These are phyloP conservation scores for Sphyrna mokarran DNA, from an alignment of 2,113 vertebrate species.

Conservation along the genomic window DNA sequence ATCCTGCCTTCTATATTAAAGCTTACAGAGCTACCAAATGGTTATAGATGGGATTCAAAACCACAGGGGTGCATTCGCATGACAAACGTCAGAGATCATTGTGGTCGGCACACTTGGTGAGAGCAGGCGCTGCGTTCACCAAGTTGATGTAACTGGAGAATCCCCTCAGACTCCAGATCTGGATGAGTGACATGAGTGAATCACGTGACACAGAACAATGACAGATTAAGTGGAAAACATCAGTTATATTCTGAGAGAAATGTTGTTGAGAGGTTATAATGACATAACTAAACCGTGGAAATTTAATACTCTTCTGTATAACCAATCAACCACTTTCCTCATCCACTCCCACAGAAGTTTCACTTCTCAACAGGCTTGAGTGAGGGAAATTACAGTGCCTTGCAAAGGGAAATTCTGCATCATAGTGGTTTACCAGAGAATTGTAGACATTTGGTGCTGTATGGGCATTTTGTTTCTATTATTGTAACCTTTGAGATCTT, in stretches of 20 bases:
- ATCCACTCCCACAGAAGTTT: neutral
- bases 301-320: neutral
- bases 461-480: neutral
- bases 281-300: neutral
- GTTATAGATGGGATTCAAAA: neutral
- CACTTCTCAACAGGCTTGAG: neutral
- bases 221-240: neutral
- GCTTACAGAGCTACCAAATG: neutral
- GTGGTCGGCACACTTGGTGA: neutral
- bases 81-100: neutral
- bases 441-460: neutral
- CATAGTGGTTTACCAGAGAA: neutral
- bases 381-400: neutral
- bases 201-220: neutral
- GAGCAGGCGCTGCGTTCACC: neutral
- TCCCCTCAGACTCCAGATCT: neutral
- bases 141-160: neutral
- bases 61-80: neutral
- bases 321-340: neutral
- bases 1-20: neutral
- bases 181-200: neutral
- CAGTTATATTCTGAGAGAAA: neutral
- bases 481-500: neutral
- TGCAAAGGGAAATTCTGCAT: conserved; percentile 6
- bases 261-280: neutral